Evolutionary conservation across 1,140 invertebrate genomes (phyloP).

Genomic region (Drosophila melanica): DNA sequence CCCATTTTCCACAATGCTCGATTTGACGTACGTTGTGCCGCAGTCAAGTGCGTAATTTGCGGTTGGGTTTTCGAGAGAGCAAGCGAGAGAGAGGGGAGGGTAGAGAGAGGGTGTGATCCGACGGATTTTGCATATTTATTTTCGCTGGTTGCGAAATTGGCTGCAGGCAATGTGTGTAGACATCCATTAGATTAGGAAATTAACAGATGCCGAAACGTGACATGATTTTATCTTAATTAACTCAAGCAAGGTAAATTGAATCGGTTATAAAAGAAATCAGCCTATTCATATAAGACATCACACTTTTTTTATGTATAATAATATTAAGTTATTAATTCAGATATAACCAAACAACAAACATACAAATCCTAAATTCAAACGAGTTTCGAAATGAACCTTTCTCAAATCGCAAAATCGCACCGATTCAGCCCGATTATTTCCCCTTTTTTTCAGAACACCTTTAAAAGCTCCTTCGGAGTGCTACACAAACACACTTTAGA

Average conservation of each 20-base stretch:
- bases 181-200: constrained; percentile 20
- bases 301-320: too few species aligned
- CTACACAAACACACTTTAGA: constrained; percentile 13
- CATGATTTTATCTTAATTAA: not conserved
- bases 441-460: not conserved
- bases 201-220: constrained; percentile 3
- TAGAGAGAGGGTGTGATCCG: not conserved
- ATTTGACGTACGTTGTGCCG: constrained; percentile 45
- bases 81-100: too few species aligned
- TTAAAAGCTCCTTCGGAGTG: not conserved
- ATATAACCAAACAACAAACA: too few species aligned
- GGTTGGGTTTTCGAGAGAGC: constrained; percentile 37
- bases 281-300: not conserved
- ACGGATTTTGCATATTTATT: constrained; percentile 44
- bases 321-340: too few species aligned
- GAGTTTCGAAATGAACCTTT: not conserved
- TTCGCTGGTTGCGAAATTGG: constrained; percentile 20
- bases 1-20: constrained; percentile 46
- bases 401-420: too few species aligned
- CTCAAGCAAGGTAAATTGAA: not conserved
- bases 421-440: not conserved
- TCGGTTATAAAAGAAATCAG: not conserved
- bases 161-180: not conserved
- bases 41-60: constrained; percentile 79
- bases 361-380: too few species aligned